phyloP scores from a whole-genome alignment of 1,140 invertebrate genomes.

The Orius insidiosus region DNA sequence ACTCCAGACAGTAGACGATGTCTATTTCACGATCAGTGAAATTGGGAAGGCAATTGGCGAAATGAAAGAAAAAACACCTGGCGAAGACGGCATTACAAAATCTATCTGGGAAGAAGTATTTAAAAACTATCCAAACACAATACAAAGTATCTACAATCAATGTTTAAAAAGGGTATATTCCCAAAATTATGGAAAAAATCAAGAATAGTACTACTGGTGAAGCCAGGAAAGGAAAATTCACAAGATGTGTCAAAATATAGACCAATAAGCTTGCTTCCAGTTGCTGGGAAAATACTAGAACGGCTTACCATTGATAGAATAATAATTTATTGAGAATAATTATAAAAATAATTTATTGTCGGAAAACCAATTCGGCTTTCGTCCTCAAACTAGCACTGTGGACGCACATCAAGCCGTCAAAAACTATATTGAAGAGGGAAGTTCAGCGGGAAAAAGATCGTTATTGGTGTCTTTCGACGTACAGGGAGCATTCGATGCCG shows the following conservation, averaged over 20 bases:
- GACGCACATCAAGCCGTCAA: no score
- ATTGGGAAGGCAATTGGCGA: background rate
- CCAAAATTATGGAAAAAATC: slow-evolving; percentile 6
- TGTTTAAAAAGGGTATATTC: background rate
- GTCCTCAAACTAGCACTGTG: slow-evolving; percentile 1
- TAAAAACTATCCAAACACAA: background rate
- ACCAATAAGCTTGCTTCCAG: slow-evolving; percentile 4
- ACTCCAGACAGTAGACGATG: background rate
- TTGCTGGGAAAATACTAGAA: slow-evolving; percentile 2
- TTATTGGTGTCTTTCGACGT: no score
- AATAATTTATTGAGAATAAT: background rate
- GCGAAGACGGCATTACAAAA: background rate
- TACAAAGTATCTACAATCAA: background rate
- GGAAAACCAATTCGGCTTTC: slow-evolving; percentile 4
- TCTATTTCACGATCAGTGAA: background rate
- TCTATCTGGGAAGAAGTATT: background rate
- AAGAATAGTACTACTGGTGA: background rate
- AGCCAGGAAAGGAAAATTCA: background rate
- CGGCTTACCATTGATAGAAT: slow-evolving; percentile 4
- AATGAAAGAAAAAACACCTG: background rate
- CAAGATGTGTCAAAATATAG: slow-evolving; percentile 1
- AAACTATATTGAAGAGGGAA: no score
- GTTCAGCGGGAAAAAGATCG: no score
- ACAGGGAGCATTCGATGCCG: no score
- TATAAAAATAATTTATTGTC: background rate